Percentiles rank a stretch among this genome's conserved stretches.
phyloP scores from a whole-genome alignment of 2,113 vertebrate genomes.

The Sturnira hondurensis region DNA sequence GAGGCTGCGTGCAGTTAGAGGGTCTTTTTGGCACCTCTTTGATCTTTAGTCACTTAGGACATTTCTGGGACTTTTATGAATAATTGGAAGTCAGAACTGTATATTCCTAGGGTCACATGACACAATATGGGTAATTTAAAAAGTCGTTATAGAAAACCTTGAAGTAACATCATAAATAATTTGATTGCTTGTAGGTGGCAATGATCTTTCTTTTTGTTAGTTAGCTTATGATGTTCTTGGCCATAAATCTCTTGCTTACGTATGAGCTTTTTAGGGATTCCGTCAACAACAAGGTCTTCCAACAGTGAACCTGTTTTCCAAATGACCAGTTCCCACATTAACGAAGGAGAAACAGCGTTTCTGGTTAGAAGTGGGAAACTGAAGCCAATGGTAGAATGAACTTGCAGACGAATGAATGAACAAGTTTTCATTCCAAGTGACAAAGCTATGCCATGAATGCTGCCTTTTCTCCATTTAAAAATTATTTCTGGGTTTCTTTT shows the following conservation, averaged over 20 bases:
- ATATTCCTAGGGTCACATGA: neutral
- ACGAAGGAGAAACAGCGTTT: conserved; percentile 6
- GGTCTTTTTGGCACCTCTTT: neutral
- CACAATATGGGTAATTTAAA: neutral
- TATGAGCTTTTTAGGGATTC: neutral
- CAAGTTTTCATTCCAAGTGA: conserved; percentile 47
- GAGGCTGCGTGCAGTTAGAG: neutral
- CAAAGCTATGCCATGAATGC: conserved; percentile 16
- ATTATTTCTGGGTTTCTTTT: neutral
- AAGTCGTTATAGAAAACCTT: neutral
- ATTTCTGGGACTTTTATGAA: neutral
- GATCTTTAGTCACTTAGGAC: neutral
- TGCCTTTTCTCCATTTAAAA: neutral
- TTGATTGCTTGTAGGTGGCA: neutral
- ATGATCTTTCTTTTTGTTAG: neutral
- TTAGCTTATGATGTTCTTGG: neutral
- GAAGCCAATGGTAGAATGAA: conserved; percentile 41
- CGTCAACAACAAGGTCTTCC: conserved; percentile 33
- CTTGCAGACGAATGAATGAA: conserved; percentile 24
- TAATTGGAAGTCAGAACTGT: neutral
- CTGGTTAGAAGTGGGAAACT: conserved; percentile 33
- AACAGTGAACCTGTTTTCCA: conserved; percentile 17
- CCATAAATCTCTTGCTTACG: neutral
- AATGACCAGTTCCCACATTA: conserved; percentile 19
- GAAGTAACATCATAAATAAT: neutral